Conservation (phyloP, 2,888 invertebrate species). For the Brachyopa scutellaris region DNA sequence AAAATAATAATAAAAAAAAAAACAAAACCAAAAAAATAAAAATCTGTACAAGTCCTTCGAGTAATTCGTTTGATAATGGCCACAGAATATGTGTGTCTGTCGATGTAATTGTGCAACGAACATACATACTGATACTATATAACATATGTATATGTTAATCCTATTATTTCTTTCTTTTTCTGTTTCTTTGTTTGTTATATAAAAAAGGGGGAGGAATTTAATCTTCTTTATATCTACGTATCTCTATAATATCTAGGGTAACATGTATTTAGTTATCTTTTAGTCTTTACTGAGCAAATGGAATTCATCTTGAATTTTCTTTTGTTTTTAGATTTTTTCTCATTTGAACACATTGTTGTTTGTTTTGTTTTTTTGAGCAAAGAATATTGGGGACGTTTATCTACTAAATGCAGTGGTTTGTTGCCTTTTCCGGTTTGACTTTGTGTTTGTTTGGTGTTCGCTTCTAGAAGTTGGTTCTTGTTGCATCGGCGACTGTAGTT, state of each 20-base stretch:
- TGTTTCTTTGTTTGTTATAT: too few species aligned
- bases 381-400: constrained; percentile 48
- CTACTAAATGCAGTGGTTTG: constrained; percentile 66
- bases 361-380: constrained; percentile 37
- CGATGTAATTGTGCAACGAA: constrained; percentile 42
- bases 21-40: too few species aligned
- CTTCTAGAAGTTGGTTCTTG: constrained; percentile 68
- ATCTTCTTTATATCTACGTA: constrained; percentile 20
- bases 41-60: constrained; percentile 16
- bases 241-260: constrained; percentile 18
- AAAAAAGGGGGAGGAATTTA: constrained; percentile 19
- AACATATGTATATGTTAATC: constrained; percentile 9
- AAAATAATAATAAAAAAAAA: neutral
- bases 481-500: constrained; percentile 27
- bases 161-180: constrained; percentile 9
- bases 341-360: constrained; percentile 29
- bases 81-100: constrained; percentile 1
- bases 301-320: constrained; percentile 43
- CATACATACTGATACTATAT: too few species aligned
- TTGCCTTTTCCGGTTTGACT: constrained; percentile 61
- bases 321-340: constrained; percentile 10
- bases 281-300: constrained; percentile 59
- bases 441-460: constrained; percentile 63
- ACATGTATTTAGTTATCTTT: neutral
- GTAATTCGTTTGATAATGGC: constrained; percentile 28